Evolutionary conservation across 2,888 invertebrate genomes (phyloP).

Genomic region (Lasioglossum pauxillum): DNA sequence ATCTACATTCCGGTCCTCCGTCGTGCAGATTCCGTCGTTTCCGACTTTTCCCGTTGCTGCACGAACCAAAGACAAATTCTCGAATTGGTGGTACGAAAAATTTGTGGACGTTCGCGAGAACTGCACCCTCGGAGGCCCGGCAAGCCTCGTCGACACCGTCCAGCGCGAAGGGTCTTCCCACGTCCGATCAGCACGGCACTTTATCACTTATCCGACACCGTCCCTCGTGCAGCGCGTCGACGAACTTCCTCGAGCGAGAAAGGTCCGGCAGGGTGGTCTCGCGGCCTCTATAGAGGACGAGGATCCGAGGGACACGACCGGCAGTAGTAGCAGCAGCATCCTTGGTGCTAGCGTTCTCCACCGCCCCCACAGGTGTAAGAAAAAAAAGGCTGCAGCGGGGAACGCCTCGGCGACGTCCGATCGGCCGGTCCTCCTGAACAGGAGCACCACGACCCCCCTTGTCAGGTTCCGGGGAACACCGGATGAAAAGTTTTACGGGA

Average conservation of each 20-base stretch:
- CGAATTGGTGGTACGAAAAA: neutral
- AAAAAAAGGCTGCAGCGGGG: constrained; percentile 27
- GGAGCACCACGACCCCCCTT: neutral
- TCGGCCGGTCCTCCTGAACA: neutral
- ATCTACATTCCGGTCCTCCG: no score
- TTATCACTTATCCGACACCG: constrained; percentile 55
- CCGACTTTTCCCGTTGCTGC: neutral
- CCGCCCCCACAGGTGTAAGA: constrained; percentile 22
- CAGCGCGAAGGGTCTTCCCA: constrained; percentile 17
- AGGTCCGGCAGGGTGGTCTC: neutral
- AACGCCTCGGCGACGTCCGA: constrained; percentile 52
- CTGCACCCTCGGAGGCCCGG: neutral
- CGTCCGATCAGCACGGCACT: constrained; percentile 53
- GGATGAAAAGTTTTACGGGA: constrained; percentile 58
- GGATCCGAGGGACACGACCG: constrained; percentile 27
- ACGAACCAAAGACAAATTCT: neutral
- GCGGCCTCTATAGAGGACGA: constrained; percentile 7
- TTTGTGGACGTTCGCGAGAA: neutral
- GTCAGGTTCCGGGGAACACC: constrained; percentile 5
- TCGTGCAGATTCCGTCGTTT: neutral
- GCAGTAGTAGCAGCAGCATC: constrained; percentile 27
- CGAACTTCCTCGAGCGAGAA: neutral
- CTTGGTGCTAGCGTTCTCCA: constrained; percentile 52
- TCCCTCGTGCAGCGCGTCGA: constrained; percentile 18
- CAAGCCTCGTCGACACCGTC: constrained; percentile 1